Conservation (phyloP, 1,140 invertebrate genomes). For the Drosophila sechellia region DNA sequence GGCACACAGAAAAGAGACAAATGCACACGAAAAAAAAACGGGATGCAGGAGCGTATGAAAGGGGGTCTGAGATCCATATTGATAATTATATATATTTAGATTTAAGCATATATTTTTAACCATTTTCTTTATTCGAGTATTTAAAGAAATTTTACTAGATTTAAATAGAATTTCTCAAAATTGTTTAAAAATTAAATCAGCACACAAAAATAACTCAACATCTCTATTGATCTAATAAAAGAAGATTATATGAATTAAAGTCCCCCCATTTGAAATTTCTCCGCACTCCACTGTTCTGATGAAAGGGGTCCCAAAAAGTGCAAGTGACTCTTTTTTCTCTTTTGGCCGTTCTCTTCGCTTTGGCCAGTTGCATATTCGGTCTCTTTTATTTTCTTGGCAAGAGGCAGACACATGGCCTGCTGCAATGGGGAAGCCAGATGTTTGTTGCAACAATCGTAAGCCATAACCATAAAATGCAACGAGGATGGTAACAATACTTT, state of each 20-base stretch:
- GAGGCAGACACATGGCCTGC: constrained; percentile 24
- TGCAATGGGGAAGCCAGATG: constrained; percentile 53
- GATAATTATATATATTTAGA: too few relatives aligned
- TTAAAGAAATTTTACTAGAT: too few relatives aligned
- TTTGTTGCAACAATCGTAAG: constrained; percentile 50
- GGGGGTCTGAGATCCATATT: not conserved
- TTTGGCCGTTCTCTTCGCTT: constrained; percentile 20
- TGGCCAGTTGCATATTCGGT: not conserved
- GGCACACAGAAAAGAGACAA: constrained; percentile 51
- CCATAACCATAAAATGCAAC: constrained; percentile 35
- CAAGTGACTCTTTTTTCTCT: constrained; percentile 19
- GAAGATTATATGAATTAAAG: too few relatives aligned
- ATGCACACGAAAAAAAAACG: constrained; percentile 5
- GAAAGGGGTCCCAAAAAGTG: constrained; percentile 17
- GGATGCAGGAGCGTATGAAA: not conserved
- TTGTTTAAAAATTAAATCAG: too few relatives aligned
- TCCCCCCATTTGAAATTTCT: constrained; percentile 6
- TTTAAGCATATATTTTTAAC: too few relatives aligned
- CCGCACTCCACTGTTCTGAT: constrained; percentile 15
- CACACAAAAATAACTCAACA: too few relatives aligned
- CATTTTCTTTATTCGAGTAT: too few relatives aligned
- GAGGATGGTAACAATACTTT: constrained; percentile 41
- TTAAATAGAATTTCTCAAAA: too few relatives aligned
- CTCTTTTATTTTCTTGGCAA: constrained; percentile 36
- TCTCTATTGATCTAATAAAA: too few relatives aligned